Conservation (phyloP, 2,113 vertebrate genomes). For the Tragelaphus scriptus region DNA sequence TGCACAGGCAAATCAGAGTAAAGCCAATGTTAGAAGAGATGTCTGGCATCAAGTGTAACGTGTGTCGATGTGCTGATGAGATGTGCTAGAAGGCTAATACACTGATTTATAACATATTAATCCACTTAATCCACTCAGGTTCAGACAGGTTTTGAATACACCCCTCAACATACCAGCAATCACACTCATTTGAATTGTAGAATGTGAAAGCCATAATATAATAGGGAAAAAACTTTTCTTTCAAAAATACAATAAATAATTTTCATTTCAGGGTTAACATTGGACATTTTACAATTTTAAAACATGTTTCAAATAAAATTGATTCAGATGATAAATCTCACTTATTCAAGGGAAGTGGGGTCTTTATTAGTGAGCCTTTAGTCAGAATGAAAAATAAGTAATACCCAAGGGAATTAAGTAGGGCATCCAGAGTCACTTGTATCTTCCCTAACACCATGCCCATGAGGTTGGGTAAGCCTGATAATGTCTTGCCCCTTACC, state of each 20-base stretch:
- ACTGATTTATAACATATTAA: neutral
- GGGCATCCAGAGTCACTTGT: neutral
- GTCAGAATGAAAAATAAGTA: neutral
- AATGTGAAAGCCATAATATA: neutral
- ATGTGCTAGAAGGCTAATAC: neutral
- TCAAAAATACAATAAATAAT: neutral
- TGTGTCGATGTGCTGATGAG: neutral
- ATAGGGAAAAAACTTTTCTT: neutral
- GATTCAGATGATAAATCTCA: neutral
- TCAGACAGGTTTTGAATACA: conserved; percentile 8
- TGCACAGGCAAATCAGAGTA: neutral
- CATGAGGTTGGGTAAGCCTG: conserved; percentile 18
- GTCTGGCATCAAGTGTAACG: neutral
- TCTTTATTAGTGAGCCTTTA: neutral
- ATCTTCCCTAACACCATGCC: conserved; percentile 75
- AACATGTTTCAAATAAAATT: conserved; percentile 30
- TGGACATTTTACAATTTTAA: conserved; percentile 21
- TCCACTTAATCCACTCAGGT: neutral
- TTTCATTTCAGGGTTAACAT: conserved; percentile 32
- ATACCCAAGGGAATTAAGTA: neutral
- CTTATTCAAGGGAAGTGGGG: conserved; percentile 2
- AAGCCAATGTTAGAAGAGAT: neutral
- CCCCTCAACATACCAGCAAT: neutral
- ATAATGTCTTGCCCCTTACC: conserved; percentile 66
- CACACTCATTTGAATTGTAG: conserved; percentile 9